Conservation (phyloP, 2,797 vertebrate species). For the Mallotus villosus region DNA sequence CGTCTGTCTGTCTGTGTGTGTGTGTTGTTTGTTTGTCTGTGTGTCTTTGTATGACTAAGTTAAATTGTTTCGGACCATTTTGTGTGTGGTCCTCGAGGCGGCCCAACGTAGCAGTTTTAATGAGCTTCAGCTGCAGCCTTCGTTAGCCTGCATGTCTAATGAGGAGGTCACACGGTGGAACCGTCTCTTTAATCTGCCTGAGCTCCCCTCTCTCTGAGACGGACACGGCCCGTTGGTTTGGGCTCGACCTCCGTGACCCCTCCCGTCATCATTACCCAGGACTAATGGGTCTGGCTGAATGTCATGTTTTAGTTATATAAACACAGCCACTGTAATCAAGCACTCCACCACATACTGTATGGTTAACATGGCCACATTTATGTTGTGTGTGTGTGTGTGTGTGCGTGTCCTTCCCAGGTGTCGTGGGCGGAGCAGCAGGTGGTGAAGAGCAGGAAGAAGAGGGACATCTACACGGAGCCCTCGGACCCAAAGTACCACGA, state of each 20-base stretch:
- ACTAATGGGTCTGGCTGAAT: slow-evolving; percentile 1
- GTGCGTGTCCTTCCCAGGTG: slow-evolving; percentile 73
- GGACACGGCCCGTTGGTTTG: slow-evolving; percentile 52
- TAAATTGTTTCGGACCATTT: not conserved
- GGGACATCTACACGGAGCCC: slow-evolving; percentile 84
- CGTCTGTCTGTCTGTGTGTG: slow-evolving; percentile 5
- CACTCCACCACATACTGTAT: not conserved
- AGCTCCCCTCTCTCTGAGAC: slow-evolving; percentile 14
- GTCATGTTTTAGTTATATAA: no score
- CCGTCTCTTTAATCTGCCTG: slow-evolving; percentile 47
- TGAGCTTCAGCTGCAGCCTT: slow-evolving; percentile 52
- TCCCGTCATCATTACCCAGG: slow-evolving; percentile 33
- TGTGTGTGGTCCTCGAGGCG: slow-evolving; percentile 24
- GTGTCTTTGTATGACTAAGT: slow-evolving; percentile 17
- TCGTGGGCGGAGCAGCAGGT: slow-evolving; percentile 94
- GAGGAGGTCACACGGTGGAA: slow-evolving; percentile 33
- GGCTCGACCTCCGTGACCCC: slow-evolving; percentile 42
- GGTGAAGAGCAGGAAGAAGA: slow-evolving; percentile 85
- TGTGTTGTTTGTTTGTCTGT: slow-evolving; percentile 23
- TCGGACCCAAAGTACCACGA: slow-evolving; percentile 89
- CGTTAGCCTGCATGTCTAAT: slow-evolving; percentile 59
- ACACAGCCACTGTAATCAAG: no score
- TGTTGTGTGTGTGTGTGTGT: not conserved
- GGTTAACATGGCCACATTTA: not conserved
- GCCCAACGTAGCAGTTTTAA: slow-evolving; percentile 54